Percentiles rank a stretch among this genome's conserved stretches.
Conservation (phyloP, 2,797 vertebrate species). For the Microchirus variegatus region DNA sequence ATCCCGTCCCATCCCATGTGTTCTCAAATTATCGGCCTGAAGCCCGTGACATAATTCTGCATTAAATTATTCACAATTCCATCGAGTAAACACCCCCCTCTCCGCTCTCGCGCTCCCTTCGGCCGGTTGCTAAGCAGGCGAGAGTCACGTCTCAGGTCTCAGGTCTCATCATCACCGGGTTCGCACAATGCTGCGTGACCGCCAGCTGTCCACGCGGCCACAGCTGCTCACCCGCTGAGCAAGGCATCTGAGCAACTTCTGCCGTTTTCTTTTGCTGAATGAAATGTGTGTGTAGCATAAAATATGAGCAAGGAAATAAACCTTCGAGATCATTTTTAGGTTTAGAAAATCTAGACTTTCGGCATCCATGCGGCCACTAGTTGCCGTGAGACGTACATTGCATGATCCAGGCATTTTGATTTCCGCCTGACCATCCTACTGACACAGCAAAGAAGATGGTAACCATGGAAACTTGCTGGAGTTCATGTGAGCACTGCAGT, state of each 20-base stretch:
- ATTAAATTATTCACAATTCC: constrained; percentile 65
- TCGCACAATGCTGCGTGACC: constrained; percentile 22
- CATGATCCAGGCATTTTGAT: too few species aligned
- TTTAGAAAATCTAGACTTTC: too few species aligned
- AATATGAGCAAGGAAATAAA: too few species aligned
- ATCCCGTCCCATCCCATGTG: constrained; percentile 8
- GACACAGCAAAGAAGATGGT: too few species aligned
- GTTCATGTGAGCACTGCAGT: too few species aligned
- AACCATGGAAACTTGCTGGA: too few species aligned
- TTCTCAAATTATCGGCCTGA: constrained; percentile 41
- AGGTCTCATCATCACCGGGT: constrained; percentile 29
- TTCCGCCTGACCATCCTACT: too few species aligned
- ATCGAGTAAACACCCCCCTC: not conserved
- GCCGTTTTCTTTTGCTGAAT: too few species aligned
- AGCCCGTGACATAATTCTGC: constrained; percentile 45
- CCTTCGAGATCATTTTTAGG: not conserved
- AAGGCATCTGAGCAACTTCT: not conserved
- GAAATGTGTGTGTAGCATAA: not conserved
- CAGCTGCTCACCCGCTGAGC: constrained; percentile 27
- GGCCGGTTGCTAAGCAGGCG: constrained; percentile 17
- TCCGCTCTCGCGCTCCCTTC: constrained; percentile 10
- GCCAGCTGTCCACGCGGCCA: constrained; percentile 46
- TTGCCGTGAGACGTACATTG: too few species aligned
- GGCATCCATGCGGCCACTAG: too few species aligned
- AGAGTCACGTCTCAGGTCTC: constrained; percentile 1